Evolutionary conservation across 2,888 invertebrate species (phyloP).

Genomic region (Ashinkailepas kermadecensis): DNA sequence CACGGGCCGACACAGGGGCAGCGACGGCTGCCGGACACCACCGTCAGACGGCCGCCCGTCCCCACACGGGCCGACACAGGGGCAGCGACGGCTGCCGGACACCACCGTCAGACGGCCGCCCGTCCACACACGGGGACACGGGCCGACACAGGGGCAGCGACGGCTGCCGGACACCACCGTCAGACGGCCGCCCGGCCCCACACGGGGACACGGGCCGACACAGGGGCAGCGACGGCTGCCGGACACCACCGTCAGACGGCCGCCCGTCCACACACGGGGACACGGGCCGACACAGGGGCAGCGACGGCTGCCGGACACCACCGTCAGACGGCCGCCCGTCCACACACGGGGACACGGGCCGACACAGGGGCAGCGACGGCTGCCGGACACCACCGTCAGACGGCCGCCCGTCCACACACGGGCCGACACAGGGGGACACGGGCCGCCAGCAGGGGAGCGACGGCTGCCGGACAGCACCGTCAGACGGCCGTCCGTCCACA

Average conservation of each 20-base stretch:
- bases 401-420: no score
- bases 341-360: background rate
- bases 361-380: background rate
- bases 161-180: no score
- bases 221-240: background rate
- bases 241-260: background rate
- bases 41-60: background rate
- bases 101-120: background rate
- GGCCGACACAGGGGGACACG: background rate
- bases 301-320: background rate
- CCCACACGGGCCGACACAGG: background rate
- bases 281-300: no score
- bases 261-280: no score
- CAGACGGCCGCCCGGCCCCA: no score
- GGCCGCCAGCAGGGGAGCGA: background rate
- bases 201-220: no score
- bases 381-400: background rate
- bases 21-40: no score
- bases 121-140: background rate
- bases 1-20: no score
- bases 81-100: background rate
- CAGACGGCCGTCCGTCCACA: no score
- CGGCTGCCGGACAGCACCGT: background rate
- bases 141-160: no score
- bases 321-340: no score